A percentile compares a stretch with the other conserved stretches of the same genome.
Conservation (phyloP, 2,113 vertebrate genomes). For the Chloroceryle aenea region DNA sequence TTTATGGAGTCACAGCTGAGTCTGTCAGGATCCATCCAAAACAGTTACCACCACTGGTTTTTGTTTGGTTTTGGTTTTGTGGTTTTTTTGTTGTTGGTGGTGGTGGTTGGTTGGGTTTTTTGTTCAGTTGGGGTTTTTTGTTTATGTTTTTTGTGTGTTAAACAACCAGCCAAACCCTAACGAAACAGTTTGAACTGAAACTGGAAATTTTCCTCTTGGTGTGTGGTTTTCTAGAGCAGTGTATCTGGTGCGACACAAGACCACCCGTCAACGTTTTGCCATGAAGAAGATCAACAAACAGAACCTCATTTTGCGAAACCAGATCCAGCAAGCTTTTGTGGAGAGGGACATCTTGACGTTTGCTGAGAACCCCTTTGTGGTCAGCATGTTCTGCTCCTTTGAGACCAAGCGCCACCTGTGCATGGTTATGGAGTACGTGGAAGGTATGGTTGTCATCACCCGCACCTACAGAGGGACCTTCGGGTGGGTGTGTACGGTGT, state of each 20-base stretch:
- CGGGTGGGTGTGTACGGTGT: neutral
- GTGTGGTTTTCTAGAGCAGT: slow-evolving; percentile 81
- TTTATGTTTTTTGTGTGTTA: too few species aligned
- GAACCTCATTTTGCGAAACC: slow-evolving; percentile 96
- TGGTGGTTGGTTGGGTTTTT: too few species aligned
- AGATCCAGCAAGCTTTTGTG: slow-evolving; percentile 98
- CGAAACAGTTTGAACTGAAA: neutral
- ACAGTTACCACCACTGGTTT: neutral
- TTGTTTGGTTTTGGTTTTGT: too few species aligned
- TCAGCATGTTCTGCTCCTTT: slow-evolving; percentile 99
- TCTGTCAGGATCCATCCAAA: neutral
- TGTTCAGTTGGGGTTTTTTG: too few species aligned
- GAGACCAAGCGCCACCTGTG: slow-evolving; percentile 95
- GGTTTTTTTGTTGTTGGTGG: too few species aligned
- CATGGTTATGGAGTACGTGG: slow-evolving; percentile 99
- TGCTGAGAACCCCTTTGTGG: slow-evolving; percentile 96
- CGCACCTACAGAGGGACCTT: neutral
- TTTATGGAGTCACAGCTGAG: neutral
- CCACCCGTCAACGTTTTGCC: slow-evolving; percentile 94
- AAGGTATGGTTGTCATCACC: slow-evolving; percentile 78
- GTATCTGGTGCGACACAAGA: slow-evolving; percentile 92
- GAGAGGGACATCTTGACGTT: slow-evolving; percentile 96
- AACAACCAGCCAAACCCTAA: neutral
- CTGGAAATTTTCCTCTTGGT: neutral
- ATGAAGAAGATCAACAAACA: slow-evolving; percentile 99